These are phyloP conservation scores for Leptopilina boulardi DNA, from an alignment of 1,140 invertebrate species.

Conservation along the genomic window DNA sequence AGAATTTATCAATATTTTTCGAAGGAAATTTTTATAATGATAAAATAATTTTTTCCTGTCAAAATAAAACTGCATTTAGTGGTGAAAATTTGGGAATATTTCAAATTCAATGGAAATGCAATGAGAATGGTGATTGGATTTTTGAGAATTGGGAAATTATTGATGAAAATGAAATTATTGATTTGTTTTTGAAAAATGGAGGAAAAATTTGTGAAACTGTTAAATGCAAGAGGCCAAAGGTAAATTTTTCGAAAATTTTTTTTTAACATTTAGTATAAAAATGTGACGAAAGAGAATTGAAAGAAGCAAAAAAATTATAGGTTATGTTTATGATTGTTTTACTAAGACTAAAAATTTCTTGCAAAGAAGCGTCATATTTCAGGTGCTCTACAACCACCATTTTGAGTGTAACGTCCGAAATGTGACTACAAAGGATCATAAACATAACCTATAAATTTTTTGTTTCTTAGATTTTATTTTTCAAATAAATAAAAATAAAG, in stretches of 20 bases:
- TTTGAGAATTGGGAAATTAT: constrained; percentile 24
- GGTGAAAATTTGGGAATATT: constrained; percentile 38
- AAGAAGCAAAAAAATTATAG: too few relatives aligned
- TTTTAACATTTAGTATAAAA: too few relatives aligned
- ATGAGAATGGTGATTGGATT: constrained; percentile 54
- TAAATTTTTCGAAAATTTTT: constrained; percentile 39
- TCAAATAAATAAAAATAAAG: too few relatives aligned
- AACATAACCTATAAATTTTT: too few relatives aligned
- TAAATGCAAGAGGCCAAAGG: constrained; percentile 47
- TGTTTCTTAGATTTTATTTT: too few relatives aligned
- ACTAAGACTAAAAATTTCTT: too few relatives aligned
- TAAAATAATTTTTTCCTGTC: constrained; percentile 53
- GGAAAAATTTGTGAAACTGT: constrained; percentile 44
- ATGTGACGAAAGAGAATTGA: too few relatives aligned
- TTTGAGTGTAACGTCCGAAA: too few relatives aligned
- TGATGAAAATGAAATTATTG: constrained; percentile 32
- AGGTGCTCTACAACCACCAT: too few relatives aligned
- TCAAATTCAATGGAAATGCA: constrained; percentile 61
- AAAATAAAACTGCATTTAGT: constrained; percentile 36
- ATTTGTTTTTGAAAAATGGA: constrained; percentile 38
- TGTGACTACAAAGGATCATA: too few relatives aligned
- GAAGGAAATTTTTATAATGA: constrained; percentile 54
- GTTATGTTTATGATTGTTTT: too few relatives aligned
- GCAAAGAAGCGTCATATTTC: too few relatives aligned
- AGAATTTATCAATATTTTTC: constrained; percentile 43